Evolutionary conservation across 2,113 vertebrate species (phyloP).

Genomic region (Stegostoma tigrinum): DNA sequence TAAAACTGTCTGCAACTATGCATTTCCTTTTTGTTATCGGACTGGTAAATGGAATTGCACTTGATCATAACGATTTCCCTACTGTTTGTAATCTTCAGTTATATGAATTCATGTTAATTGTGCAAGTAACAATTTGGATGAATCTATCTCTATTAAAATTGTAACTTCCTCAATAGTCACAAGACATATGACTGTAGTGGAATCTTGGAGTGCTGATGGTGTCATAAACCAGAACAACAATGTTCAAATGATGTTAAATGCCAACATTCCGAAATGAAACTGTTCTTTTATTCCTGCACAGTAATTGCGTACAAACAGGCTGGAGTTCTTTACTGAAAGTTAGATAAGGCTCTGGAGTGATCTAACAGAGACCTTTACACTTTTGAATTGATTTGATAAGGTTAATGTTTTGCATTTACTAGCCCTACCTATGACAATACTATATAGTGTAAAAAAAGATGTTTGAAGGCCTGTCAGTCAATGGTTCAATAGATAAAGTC

Average conservation of each 20-base stretch:
- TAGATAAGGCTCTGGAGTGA: not conserved
- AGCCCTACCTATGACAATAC: not conserved
- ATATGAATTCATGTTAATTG: not conserved
- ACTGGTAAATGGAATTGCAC: not conserved
- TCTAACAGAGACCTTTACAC: not conserved
- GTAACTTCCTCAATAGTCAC: not conserved
- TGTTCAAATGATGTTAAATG: not conserved
- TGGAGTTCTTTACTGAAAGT: not conserved
- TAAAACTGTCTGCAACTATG: not conserved
- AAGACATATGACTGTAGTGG: not conserved
- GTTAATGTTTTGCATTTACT: not conserved
- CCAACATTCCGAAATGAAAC: not conserved
- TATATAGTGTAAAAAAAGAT: not conserved
- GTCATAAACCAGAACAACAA: not conserved
- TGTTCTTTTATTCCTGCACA: not conserved
- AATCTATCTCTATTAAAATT: not conserved
- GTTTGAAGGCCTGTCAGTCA: not conserved
- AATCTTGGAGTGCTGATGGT: not conserved
- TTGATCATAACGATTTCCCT: not conserved
- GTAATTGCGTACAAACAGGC: not conserved
- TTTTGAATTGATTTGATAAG: not conserved
- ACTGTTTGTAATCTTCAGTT: not conserved
- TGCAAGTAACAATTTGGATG: not conserved
- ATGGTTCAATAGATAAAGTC: not conserved
- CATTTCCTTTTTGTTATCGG: not conserved